Conservation (phyloP, 2,113 vertebrate species). For the Heliornis fulica region DNA sequence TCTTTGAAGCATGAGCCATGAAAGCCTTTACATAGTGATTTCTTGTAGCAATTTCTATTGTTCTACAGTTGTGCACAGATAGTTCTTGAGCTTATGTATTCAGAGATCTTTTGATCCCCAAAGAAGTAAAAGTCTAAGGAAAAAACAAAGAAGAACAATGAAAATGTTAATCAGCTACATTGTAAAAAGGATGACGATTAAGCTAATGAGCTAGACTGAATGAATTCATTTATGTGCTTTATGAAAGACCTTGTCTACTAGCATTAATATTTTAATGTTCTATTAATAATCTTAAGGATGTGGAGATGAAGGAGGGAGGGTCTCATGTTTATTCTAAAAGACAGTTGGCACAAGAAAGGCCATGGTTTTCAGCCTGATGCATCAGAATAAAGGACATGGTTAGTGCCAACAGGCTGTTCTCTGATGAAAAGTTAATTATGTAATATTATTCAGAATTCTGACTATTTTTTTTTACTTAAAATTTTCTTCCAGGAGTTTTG, state of each 20-base stretch:
- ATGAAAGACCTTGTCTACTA: slow-evolving; percentile 45
- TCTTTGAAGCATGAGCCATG: slow-evolving; percentile 49
- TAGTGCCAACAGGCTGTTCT: slow-evolving; percentile 2
- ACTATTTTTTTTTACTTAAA: not conserved
- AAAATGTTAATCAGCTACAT: slow-evolving; percentile 59
- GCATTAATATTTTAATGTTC: slow-evolving; percentile 31
- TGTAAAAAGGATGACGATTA: slow-evolving; percentile 50
- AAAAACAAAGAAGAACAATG: slow-evolving; percentile 55
- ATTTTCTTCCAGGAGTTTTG: not conserved
- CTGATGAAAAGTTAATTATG: slow-evolving; percentile 19
- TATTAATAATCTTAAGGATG: slow-evolving; percentile 9
- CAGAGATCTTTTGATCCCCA: slow-evolving; percentile 53
- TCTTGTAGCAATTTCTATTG: not conserved
- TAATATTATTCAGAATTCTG: not conserved
- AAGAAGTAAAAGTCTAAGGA: slow-evolving; percentile 54
- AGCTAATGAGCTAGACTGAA: slow-evolving; percentile 30
- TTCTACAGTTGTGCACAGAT: slow-evolving; percentile 21
- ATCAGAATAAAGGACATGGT: not conserved
- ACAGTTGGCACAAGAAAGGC: not conserved
- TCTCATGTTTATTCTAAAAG: not conserved
- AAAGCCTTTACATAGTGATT: slow-evolving; percentile 8
- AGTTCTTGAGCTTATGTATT: slow-evolving; percentile 53
- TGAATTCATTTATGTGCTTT: slow-evolving; percentile 44
- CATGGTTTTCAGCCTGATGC: not conserved
- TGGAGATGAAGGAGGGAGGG: not conserved